Evolutionary conservation across 2,888 invertebrate genomes (phyloP).

Genomic region (Stenodema calcarata): DNA sequence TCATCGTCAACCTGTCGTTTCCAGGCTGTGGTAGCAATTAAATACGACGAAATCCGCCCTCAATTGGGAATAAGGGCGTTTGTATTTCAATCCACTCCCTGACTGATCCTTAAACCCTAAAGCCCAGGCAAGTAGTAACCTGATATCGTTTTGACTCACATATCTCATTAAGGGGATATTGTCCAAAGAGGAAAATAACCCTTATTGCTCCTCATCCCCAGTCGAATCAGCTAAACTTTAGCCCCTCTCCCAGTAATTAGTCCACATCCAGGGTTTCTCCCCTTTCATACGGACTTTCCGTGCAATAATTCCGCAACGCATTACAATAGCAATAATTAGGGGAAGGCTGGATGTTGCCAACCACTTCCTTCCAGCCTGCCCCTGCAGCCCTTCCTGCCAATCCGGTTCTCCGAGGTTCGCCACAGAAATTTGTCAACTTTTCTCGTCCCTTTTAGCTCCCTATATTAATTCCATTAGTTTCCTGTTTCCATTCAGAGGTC

Average conservation of each 20-base stretch:
- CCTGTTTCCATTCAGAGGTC: not conserved
- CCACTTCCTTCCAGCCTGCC: not conserved
- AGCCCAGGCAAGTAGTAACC: not conserved
- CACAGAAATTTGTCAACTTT: slow-evolving; percentile 2
- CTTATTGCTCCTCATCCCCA: not conserved
- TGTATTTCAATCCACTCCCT: not conserved
- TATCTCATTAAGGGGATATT: not conserved
- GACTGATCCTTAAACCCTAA: not conserved
- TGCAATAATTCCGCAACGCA: not conserved
- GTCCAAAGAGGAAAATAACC: not conserved
- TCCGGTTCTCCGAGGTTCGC: not conserved
- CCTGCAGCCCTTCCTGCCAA: not conserved
- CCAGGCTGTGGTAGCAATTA: not conserved
- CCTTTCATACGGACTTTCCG: not conserved
- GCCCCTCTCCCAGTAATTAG: not conserved
- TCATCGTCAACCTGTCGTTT: not conserved
- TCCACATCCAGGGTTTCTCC: not conserved
- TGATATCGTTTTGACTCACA: not conserved
- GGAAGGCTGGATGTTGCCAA: not conserved
- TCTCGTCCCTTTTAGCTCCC: not conserved
- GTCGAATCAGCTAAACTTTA: not conserved
- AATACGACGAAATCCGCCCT: not conserved
- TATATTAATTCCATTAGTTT: not conserved
- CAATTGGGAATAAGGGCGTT: not conserved
- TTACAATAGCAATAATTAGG: slow-evolving; percentile 2